Base-by-base conservation (phyloP, 2,113 vertebrate species). In the Regulus satrapa region DNA sequence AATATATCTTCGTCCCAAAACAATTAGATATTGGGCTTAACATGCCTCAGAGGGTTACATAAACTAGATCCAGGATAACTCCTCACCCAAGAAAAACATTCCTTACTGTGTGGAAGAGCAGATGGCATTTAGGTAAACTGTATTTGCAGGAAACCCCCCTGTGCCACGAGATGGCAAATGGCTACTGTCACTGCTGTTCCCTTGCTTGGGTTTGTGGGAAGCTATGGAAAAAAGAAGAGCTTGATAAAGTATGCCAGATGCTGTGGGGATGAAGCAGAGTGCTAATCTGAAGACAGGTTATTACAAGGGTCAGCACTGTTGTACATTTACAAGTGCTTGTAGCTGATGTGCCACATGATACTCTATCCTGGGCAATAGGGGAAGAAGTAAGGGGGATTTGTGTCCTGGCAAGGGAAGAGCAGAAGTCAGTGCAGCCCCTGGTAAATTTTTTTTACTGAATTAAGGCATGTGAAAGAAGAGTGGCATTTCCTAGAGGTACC, bases 41-140 rank as follows among this genome's bases (percentile, higher is more conserved):
- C 0, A 2, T 87, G 76, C n/a, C 73, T 95, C 77, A 67, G 76
- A 84, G 36, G 31, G 72, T 89, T 91, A 85, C 14, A 85, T 51
- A 92, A 94, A 92, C 58, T 81, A 88, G 55, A 73, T 62, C 45
- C 46, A 69, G 72, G 76, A 51, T 63, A 87, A 89, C 68, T 89
- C 64, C 48, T 91, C 67, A 87, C 55, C 34, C 68, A 91, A 91
- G 73, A 91, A 89, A 92, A 95, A 81, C 52, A 51, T 86, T 92
- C 64, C 84, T 52, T 68, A 78, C 71, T 94, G 76, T 14, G 67
- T 92, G 81, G 82, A 86, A 93, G 56, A 96, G 43, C 75, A 96
- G 94, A 96, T 94, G 87, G 79, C 92, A 94, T 73, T 96, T 95
- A 88, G 48, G 94, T 84, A 90, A 95, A 95, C 58, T 92, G 80